Evolutionary conservation across 1,140 invertebrate genomes (phyloP).

Genomic region (Drosophila fuyamai): DNA sequence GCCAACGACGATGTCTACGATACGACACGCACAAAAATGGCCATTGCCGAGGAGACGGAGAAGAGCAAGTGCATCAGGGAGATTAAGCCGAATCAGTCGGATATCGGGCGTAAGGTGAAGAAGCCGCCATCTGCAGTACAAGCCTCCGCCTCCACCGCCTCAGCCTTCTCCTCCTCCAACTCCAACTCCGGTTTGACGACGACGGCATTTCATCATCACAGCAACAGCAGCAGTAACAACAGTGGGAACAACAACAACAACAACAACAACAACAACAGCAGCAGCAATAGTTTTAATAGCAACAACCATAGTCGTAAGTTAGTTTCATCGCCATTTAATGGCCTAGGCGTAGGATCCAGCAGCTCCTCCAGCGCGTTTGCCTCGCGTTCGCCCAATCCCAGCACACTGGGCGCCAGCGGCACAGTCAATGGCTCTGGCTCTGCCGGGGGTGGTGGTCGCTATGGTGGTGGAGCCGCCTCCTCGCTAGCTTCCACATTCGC

Average conservation of each 20-base stretch:
- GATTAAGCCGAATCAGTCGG: conserved; percentile 94
- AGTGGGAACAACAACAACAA: conserved; percentile 46
- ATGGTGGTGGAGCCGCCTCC: conserved; percentile 42
- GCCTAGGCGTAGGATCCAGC: conserved; percentile 63
- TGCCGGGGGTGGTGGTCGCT: conserved; percentile 12
- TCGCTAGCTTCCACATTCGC: conserved; percentile 70
- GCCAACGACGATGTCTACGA: conserved; percentile 98
- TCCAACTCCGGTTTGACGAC: conserved; percentile 38
- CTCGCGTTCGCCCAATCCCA: conserved; percentile 77
- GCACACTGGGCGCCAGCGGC: conserved; percentile 68
- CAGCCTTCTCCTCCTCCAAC: conserved; percentile 31
- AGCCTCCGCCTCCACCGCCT: conserved; percentile 11
- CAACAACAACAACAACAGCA: conserved; percentile 43
- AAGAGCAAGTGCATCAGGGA: conserved; percentile 97
- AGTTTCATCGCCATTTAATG: conserved; percentile 81
- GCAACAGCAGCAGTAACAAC: conserved; percentile 67
- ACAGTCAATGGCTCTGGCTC: conserved; percentile 60
- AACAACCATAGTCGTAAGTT: conserved; percentile 84
- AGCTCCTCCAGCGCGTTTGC: conserved; percentile 30
- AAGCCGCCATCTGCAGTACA: conserved; percentile 48
- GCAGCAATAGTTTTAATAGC: conserved; percentile 78
- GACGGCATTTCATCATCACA: conserved; percentile 65
- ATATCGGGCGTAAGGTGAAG: conserved; percentile 93
- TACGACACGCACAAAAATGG: conserved; percentile 94
- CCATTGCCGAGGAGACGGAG: conserved; percentile 93